Base-by-base conservation (phyloP, 2,888 invertebrate species). In the Spodoptera exigua region DNA sequence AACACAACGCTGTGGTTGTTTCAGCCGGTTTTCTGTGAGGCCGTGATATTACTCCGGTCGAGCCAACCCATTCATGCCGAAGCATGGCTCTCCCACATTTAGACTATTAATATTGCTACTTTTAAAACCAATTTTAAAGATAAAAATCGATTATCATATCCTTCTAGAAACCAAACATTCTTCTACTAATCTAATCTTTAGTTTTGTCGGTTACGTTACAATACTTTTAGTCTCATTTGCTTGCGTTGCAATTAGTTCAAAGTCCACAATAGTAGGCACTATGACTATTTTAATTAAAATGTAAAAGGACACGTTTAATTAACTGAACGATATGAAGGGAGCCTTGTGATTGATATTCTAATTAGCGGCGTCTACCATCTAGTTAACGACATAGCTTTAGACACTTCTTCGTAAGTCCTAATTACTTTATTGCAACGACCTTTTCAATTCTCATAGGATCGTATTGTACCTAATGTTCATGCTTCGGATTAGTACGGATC, bases 281-380 rank as follows among this genome's bases (percentile, higher is more conserved):
- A 40, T 37, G 52, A 7, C 11, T 0, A 36, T 44, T 59, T 44
- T 35, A 62, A 74, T 54, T 47, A 61, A 66, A 49, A 32, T 52
- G 71, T 66, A 61, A 60, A 74, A 63, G 56, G 59, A 77, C 56
- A 60, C 59, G 40, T 57, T 32, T 62, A 34, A 62, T 68, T 73
- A 76, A 76, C 76, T 53, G 41, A 57, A 59, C 58, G 39, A 46
- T 70, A 49, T 34, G 40, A 66, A 70, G 66, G 60, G 74, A 64
- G 54, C 68, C 74, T 64, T 64, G 64, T 62, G 76, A 77, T 76
- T 76, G 64, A 76, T 76, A 77, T 77, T 69, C 59, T 76, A 74
- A 76, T 76, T 77, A 77, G 54, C 21, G 37, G 11, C n/a, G 57
- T 57, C 61, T 51, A 55, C 40, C 37, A 7, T 27, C 49, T 21